phyloP scores from a whole-genome alignment of 2,113 vertebrate species.

The Dasypus novemcinctus region DNA sequence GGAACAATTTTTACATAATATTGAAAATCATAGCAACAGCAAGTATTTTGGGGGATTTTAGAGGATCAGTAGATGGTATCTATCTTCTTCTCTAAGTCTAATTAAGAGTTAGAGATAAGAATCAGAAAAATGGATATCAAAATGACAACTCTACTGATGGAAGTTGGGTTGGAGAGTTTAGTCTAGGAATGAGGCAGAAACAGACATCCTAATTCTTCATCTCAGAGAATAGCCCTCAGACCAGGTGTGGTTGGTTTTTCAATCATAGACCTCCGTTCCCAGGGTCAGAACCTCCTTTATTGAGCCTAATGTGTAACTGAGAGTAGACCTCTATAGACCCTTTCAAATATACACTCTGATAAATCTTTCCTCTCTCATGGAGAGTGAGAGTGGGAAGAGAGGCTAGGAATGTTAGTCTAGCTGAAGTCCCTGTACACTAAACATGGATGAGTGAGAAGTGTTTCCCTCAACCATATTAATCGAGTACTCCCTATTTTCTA shows the following conservation, averaged over 20 bases:
- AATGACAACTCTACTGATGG: background rate
- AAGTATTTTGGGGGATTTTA: background rate
- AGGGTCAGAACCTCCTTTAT: background rate
- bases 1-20: background rate
- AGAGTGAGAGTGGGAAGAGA: background rate
- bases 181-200: background rate
- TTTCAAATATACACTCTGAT: background rate
- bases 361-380: background rate
- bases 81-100: background rate
- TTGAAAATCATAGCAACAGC: background rate
- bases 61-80: background rate
- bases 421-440: background rate
- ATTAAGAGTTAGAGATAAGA: background rate
- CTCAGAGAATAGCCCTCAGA: background rate
- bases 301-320: background rate
- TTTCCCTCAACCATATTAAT: background rate
- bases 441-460: too few relatives aligned
- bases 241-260: background rate
- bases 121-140: background rate
- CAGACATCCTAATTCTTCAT: background rate
- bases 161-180: background rate
- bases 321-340: background rate
- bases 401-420: rapidly evolving
- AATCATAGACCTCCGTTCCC: background rate
- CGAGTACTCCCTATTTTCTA: background rate